A percentile compares a stretch with the other conserved stretches of the same genome.
phyloP scores from a whole-genome alignment of 1,140 invertebrate species.

The Linepithema humile region DNA sequence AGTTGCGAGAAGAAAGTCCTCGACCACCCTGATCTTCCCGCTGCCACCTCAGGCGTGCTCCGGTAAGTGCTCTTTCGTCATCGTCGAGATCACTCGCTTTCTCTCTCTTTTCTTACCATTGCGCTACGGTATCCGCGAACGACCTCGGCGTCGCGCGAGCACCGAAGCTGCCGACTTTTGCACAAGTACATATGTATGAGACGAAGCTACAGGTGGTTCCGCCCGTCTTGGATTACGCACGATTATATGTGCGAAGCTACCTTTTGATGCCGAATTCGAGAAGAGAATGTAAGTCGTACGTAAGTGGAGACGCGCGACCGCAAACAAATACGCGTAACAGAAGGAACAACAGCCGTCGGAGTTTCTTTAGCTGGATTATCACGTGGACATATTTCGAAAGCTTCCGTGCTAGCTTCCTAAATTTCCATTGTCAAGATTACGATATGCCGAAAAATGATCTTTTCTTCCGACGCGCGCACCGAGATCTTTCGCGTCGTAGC shows the following conservation, averaged over 20 bases:
- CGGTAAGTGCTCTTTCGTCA: constrained; percentile 86
- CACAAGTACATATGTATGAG: constrained; percentile 53
- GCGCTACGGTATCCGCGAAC: background rate
- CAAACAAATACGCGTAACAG: background rate
- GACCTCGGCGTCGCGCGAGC: background rate
- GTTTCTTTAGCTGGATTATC: background rate
- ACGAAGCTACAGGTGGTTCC: constrained; percentile 76
- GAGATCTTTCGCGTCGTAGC: background rate
- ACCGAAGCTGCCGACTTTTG: constrained; percentile 45
- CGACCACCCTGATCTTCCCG: constrained; percentile 97
- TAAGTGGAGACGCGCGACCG: background rate
- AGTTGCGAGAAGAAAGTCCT: constrained; percentile 95
- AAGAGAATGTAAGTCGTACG: background rate
- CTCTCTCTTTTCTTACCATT: background rate
- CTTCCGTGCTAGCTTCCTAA: too few relatives aligned
- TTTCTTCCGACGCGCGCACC: background rate
- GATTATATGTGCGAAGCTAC: constrained; percentile 40
- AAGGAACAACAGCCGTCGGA: background rate
- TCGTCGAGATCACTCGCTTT: background rate
- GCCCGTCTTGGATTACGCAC: constrained; percentile 54
- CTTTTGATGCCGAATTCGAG: background rate
- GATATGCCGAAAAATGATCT: background rate
- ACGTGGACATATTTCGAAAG: background rate
- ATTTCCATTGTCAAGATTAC: background rate
- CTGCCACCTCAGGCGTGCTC: constrained; percentile 96